Base-by-base conservation (phyloP, 2,888 invertebrate genomes). In the Brachypalpus laphriformis region DNA sequence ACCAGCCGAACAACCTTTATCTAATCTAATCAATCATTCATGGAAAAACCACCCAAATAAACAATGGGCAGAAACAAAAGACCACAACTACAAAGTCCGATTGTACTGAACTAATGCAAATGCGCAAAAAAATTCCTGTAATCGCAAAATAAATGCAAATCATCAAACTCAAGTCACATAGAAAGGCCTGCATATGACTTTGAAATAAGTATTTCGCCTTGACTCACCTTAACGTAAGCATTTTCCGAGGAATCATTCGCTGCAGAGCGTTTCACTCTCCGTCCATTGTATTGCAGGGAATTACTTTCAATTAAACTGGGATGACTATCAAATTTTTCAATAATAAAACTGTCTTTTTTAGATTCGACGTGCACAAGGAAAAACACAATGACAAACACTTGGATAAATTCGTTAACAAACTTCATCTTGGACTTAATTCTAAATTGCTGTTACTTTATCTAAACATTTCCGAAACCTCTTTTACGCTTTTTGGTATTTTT, bases 211-310 rank as follows among this genome's bases (percentile, higher is more conserved):
- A n/a, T n/a, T n/a, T n/a, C n/a, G n/a, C n/a, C 25, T 34, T 0
- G 16, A 68, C 68, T 75, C 16, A 83, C 83, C 57, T 74, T 78
- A 5, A 74, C 74, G 47, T 83, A 75, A 16, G 80, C 54, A 40
- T 74, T 63, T 51, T 61, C 74, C 0, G 78, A 37, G 5, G 83
- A 78, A 70, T 74, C 59, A 28, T 34, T 65, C 22, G 18, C 16
- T 8, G 34, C 1, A 7, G 83, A 83, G 56, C 83, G 83, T 31
- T 70, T 80, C 11, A 75, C 20, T 70, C 9, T 74, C 8, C 47
- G 72, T 14, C 25, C 40, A 70, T 22, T 28, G 28, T 51, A 66
- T 22, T 18, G 22, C 59, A 59, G n/a, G 1, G 49, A 31, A n/a
- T 66, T 1, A 34, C 20, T 28, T 66, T 72, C 7, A 37, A 66